Conservation (phyloP, 2,888 invertebrate genomes). For the Patella caerulea region DNA sequence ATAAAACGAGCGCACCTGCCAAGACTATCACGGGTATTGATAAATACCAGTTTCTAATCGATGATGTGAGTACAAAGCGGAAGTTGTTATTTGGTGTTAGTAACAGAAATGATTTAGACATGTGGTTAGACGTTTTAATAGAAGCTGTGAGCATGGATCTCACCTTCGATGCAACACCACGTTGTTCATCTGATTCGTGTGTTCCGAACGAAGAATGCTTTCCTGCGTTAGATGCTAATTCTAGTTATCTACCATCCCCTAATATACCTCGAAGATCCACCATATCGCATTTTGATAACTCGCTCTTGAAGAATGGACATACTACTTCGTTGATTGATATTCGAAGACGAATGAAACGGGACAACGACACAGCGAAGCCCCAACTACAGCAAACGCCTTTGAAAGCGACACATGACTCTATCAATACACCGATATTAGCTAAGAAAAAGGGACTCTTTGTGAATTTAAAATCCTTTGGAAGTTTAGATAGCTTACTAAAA, state of each 20-base stretch:
- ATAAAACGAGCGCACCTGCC: constrained; percentile 14
- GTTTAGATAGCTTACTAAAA: constrained; percentile 46
- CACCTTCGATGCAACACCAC: constrained; percentile 19
- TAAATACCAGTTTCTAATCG: constrained; percentile 56
- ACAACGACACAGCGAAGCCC: constrained; percentile 36
- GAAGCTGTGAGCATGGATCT: constrained; percentile 46
- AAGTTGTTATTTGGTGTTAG: constrained; percentile 53
- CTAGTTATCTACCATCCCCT: constrained; percentile 28
- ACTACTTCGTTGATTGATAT: constrained; percentile 14
- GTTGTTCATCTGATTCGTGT: not conserved
- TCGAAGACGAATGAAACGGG: constrained; percentile 23
- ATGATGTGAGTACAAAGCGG: constrained; percentile 46
- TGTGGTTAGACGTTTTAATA: constrained; percentile 48
- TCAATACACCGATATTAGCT: constrained; percentile 21
- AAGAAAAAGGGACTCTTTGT: constrained; percentile 33
- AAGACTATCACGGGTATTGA: constrained; percentile 54
- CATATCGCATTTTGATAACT: not conserved
- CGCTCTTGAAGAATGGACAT: not conserved
- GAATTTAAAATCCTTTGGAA: constrained; percentile 49
- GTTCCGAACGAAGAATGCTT: constrained; percentile 1
- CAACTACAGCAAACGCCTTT: constrained; percentile 40
- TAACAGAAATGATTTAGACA: constrained; percentile 43
- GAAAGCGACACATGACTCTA: constrained; percentile 44
- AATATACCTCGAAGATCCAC: not conserved
- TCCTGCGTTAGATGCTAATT: constrained; percentile 19